Conservation (phyloP, 2,888 invertebrate genomes). For the Adela reaumurella region DNA sequence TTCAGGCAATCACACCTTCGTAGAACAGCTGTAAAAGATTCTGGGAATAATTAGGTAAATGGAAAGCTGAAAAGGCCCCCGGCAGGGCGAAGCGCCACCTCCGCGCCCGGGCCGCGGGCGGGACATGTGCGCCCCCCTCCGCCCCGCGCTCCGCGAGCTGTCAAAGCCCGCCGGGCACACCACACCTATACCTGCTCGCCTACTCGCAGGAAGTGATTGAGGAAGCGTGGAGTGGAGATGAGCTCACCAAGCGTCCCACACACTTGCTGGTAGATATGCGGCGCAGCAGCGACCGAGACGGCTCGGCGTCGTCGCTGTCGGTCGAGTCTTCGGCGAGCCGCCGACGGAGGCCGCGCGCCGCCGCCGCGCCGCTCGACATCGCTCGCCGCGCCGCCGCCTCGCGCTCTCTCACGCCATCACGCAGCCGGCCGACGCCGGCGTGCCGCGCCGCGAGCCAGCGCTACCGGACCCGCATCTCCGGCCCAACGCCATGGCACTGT, state of each 20-base stretch:
- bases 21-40: too few relatives aligned
- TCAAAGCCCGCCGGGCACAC: slow-evolving; percentile 1
- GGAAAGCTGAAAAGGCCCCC: too few relatives aligned
- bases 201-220: not conserved
- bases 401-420: slow-evolving; percentile 29
- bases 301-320: slow-evolving; percentile 82
- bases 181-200: slow-evolving; percentile 4
- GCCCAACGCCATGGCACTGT: slow-evolving; percentile 49
- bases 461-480: slow-evolving; percentile 44
- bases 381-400: not conserved
- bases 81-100: too few relatives aligned
- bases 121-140: slow-evolving; percentile 1
- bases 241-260: slow-evolving; percentile 73
- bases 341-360: not conserved
- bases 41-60: too few relatives aligned
- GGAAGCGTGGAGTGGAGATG: not conserved
- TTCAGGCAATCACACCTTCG: too few relatives aligned
- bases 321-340: slow-evolving; percentile 47
- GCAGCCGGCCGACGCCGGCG: slow-evolving; percentile 32
- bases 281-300: slow-evolving; percentile 66
- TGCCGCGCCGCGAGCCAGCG: slow-evolving; percentile 31
- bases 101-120: not conserved
- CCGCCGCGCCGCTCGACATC: slow-evolving; percentile 2
- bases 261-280: slow-evolving; percentile 80
- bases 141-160: slow-evolving; percentile 5